Evolutionary conservation across 1,140 invertebrate genomes (phyloP), one percentile per base, ranked within the genome.

Genomic region (Bradysia coprophila): DNA sequence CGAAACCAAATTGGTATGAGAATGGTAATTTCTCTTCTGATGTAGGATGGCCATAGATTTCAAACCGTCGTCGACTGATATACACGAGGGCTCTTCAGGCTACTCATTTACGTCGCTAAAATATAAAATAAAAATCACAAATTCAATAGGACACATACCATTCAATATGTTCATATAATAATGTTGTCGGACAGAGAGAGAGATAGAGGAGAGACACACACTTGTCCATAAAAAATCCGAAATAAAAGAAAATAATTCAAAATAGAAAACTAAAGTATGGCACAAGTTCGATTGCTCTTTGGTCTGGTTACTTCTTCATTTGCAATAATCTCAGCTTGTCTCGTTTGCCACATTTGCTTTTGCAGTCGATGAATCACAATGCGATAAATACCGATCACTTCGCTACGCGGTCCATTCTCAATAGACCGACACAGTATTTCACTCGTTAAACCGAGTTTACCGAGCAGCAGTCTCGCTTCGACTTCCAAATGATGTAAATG

Each of bases 371-470:
- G 59, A 37, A 65, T 56, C 20, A 65, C 51, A 24, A 64, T 63
- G n/a, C 63, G 51, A 46, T 65, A 65, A 42, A 62, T 57, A 10
- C 63, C 63, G 34, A 64, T 65, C 31, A 65, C 59, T 39, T 64
- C 52, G 22, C 62, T 64, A 18, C 57, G 52, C 21, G 62, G 62
- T 19, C 61, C 61, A 45, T 57, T 55, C 32, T 53, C 56, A 22
- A 56, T 47, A 6, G 56, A 53, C 23, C 52, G 51, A 33, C 56
- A 53, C 21, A 65, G 45, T 59, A 64, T 61, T 50, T 62, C 57
- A 1, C 54, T 47, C 39, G 45, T 52, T 4, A 65, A 51, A 0
- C 63, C 63, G 36, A 63, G 50, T n/a, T 61, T 55, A 42, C 58
- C 51, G 4, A 65, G 42, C 24, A 64, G 50, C 39, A 59, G 54